These are phyloP conservation scores for Parauchenoglanis ngamensis DNA, from an alignment of 2,797 vertebrate species.

Conservation along the genomic window DNA sequence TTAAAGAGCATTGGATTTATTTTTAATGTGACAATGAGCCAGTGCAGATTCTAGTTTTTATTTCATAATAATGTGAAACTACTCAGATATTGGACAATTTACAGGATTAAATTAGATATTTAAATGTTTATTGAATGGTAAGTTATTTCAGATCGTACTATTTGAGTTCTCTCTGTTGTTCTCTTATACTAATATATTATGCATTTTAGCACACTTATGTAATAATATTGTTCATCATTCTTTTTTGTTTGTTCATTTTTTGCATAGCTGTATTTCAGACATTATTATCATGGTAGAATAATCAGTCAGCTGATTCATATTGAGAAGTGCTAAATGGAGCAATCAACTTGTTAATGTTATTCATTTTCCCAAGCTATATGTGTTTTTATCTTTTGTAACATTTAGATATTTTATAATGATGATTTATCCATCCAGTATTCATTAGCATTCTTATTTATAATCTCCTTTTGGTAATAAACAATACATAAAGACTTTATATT, in stretches of 20 bases:
- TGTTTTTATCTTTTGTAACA: slow-evolving; percentile 16
- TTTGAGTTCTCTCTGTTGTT: background rate
- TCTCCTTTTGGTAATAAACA: slow-evolving; percentile 35
- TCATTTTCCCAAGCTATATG: background rate
- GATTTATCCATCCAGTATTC: slow-evolving; percentile 23
- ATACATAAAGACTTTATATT: slow-evolving; percentile 36
- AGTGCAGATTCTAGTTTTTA: background rate
- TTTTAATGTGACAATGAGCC: slow-evolving; percentile 6
- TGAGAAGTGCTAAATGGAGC: slow-evolving; percentile 37
- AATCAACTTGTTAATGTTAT: slow-evolving; percentile 4
- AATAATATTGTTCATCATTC: background rate
- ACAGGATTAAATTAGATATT: slow-evolving; percentile 14
- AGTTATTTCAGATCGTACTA: slow-evolving; percentile 1
- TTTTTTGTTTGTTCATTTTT: background rate
- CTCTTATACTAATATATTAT: background rate
- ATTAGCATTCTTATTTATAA: background rate
- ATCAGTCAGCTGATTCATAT: background rate
- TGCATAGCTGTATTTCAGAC: slow-evolving; percentile 11
- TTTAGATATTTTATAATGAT: slow-evolving; percentile 13
- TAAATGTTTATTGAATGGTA: background rate
- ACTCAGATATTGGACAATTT: slow-evolving; percentile 11
- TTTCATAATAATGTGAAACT: slow-evolving; percentile 25
- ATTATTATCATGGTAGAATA: background rate
- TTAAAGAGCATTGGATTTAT: background rate
- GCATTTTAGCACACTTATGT: background rate